phyloP scores from a whole-genome alignment of 2,113 vertebrate genomes.

The Clarias gariepinus region DNA sequence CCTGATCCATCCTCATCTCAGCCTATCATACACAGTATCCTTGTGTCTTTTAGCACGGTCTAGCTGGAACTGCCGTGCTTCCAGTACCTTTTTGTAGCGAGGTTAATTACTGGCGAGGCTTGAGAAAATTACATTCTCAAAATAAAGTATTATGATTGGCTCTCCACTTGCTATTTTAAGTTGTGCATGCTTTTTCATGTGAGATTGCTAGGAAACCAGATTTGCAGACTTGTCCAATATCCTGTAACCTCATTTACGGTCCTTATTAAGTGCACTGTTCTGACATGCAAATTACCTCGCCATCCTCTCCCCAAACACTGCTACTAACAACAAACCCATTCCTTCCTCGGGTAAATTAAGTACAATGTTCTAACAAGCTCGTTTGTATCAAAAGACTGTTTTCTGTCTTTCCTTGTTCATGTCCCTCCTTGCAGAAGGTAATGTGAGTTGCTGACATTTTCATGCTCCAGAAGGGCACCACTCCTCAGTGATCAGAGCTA shows the following conservation, averaged over 20 bases:
- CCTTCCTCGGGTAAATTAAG: conserved; percentile 61
- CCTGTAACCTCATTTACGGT: conserved; percentile 77
- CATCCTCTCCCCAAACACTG: conserved; percentile 67
- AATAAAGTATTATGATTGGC: conserved; percentile 78
- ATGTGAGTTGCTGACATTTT: conserved; percentile 37
- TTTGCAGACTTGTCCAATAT: conserved; percentile 75
- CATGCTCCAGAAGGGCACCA: conserved; percentile 18
- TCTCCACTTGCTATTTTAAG: conserved; percentile 73
- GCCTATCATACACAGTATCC: conserved; percentile 66
- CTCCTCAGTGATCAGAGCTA: conserved; percentile 38
- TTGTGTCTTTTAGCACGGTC: conserved; percentile 69
- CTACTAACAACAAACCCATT: conserved; percentile 68
- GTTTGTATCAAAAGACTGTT: conserved; percentile 42
- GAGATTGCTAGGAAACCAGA: conserved; percentile 75
- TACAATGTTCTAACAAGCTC: conserved; percentile 65
- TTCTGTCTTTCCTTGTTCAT: conserved; percentile 1
- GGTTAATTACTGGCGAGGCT: conserved; percentile 81
- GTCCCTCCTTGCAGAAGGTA: conserved; percentile 1
- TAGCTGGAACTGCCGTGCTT: conserved; percentile 70
- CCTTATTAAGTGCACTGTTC: conserved; percentile 73
- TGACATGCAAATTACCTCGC: conserved; percentile 76
- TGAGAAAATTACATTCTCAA: conserved; percentile 81
- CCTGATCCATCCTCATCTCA: conserved; percentile 51
- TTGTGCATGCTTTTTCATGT: conserved; percentile 66
- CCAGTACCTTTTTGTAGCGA: conserved; percentile 76